Evolutionary conservation across 53 echinoderm and acorn worm genomes (phyloP), one percentile per base, ranked within the genome.

Genomic region (Paracentrotus lividus): DNA sequence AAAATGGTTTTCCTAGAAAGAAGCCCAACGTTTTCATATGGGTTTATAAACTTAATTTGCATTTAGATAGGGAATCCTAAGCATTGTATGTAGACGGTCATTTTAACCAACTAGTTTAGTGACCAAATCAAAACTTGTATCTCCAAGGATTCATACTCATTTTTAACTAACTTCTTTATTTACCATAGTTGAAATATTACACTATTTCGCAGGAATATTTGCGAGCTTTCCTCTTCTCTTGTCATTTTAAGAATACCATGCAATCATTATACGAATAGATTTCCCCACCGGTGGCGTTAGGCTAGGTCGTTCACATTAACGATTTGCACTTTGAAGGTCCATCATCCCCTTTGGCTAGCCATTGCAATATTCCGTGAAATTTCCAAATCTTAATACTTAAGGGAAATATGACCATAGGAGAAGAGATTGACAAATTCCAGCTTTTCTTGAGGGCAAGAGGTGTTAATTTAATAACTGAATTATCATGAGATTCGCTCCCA

Each of bases 401-500:
- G 72, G 72, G 72, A 72, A 40, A 72, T 72, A 72, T 72, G 40
- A 40, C 72, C 72, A 72, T 13, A 57, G 57, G 18, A 20, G 14
- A 20, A 57, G 16, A 40, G 40, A 72, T 38, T 72, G 36, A 40
- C 18, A 15, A 72, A 40, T 40, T 72, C 13, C 14, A 32, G 72
- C 72, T 38, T 32, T 18, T 18, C 72, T 72, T 40, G 33, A 36
- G 21, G 72, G 36, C 16, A 69, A 69, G 32, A 40, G 36, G 21
- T 72, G 72, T 72, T 40, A 72, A 72, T 72, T 72, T 20, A 72
- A 72, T 72, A 72, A 72, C 6, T 38, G 72, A 72, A 72, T 38
- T 72, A 72, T 40, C 72, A 72, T 20, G 72, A 72, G 72, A 72
- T 72, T 32, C 20, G 18, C 16, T 36, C 36, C 40, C 38, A 21